phyloP scores from a whole-genome alignment of 35 echinoderm and acorn worm species.

The Heliocidaris tuberculata region DNA sequence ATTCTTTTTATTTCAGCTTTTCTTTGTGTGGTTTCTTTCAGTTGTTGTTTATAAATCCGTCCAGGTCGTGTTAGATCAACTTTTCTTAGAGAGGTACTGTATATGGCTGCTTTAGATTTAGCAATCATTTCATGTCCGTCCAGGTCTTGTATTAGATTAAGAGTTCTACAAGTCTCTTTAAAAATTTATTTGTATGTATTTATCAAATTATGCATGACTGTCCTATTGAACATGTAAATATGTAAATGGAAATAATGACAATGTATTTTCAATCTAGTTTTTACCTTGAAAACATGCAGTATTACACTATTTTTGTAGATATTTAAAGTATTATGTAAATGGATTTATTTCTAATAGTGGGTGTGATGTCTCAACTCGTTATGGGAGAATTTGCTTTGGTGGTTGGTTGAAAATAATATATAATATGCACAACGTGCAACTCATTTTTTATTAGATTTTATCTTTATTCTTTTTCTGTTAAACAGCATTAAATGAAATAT shows the following conservation, averaged over 20 bases:
- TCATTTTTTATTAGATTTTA: background rate
- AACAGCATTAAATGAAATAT: background rate
- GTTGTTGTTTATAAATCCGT: background rate
- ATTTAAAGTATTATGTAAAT: background rate
- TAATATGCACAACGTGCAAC: constrained; percentile 1
- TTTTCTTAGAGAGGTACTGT: background rate
- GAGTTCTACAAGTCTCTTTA: background rate
- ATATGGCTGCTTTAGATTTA: background rate
- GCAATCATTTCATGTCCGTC: background rate
- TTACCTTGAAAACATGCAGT: background rate
- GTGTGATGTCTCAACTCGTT: background rate
- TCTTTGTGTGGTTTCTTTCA: background rate
- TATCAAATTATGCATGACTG: background rate
- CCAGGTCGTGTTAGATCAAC: background rate
- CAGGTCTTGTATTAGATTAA: background rate
- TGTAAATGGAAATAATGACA: background rate
- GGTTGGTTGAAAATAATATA: background rate
- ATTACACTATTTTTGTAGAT: background rate
- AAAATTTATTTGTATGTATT: background rate
- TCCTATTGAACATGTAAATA: background rate
- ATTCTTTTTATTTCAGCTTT: background rate
- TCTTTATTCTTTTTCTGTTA: background rate
- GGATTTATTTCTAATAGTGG: background rate
- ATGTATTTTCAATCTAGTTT: background rate
- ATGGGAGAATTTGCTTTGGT: background rate